Evolutionary conservation across 1,140 invertebrate species (phyloP).

Genomic region (Zaprionus kolodkinae): DNA sequence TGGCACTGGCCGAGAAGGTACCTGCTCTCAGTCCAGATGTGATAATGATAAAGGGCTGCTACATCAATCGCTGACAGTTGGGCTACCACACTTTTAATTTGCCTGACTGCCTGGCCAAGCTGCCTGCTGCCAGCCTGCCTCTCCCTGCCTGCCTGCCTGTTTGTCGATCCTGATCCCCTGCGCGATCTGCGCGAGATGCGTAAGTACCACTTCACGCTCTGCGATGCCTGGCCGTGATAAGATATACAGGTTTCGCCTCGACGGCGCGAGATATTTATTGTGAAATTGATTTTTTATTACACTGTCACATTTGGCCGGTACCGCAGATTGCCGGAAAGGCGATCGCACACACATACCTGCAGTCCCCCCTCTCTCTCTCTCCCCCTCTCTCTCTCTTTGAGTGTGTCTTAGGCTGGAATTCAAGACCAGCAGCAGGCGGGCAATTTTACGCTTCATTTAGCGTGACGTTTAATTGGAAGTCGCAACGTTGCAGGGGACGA

Average conservation of each 20-base stretch:
- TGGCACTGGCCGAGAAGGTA: slow-evolving; percentile 33
- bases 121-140: slow-evolving; percentile 14
- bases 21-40: slow-evolving; percentile 77
- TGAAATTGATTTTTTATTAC: slow-evolving; percentile 84
- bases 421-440: slow-evolving; percentile 79
- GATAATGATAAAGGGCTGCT: slow-evolving; percentile 83
- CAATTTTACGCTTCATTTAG: slow-evolving; percentile 84
- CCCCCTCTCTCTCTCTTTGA: background rate
- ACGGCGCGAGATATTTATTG: slow-evolving; percentile 72
- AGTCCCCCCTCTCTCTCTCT: slow-evolving; percentile 4
- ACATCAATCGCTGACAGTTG: slow-evolving; percentile 84
- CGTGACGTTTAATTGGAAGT: slow-evolving; percentile 81
- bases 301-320: slow-evolving; percentile 72
- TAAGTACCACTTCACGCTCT: slow-evolving; percentile 77
- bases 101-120: slow-evolving; percentile 24
- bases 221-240: slow-evolving; percentile 76
- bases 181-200: slow-evolving; percentile 38
- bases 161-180: slow-evolving; percentile 8
- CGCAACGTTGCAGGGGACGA: slow-evolving; percentile 53
- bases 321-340: slow-evolving; percentile 42
- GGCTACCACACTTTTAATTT: slow-evolving; percentile 83
- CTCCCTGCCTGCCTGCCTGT: slow-evolving; percentile 5
- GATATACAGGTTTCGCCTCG: slow-evolving; percentile 66
- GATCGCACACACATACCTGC: slow-evolving; percentile 68
- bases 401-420: slow-evolving; percentile 37